Conservation (phyloP, 2,888 invertebrate species). For the Amphimallon solstitiale region DNA sequence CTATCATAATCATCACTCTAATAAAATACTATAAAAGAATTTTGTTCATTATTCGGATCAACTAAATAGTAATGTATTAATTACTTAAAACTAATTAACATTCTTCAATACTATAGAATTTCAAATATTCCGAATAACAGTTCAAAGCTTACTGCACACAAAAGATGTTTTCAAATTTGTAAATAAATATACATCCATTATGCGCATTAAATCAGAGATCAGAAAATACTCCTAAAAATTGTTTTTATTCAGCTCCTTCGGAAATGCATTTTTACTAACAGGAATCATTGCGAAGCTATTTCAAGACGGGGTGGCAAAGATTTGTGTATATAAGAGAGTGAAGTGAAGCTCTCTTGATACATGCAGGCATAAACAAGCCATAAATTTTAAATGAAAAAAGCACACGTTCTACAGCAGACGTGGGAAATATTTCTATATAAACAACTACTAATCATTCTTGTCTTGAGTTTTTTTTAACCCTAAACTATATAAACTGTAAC, state of each 20-base stretch:
- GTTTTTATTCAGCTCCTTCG: not conserved
- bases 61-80: too few species aligned
- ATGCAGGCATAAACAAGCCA: constrained; percentile 36
- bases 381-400: constrained; percentile 36
- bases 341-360: constrained; percentile 37
- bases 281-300: constrained; percentile 9
- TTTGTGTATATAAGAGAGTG: constrained; percentile 32
- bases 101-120: too few species aligned
- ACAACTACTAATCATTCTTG: constrained; percentile 40
- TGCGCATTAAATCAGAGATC: not conserved
- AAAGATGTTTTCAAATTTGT: too few species aligned
- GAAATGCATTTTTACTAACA: constrained; percentile 14
- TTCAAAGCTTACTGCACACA: too few species aligned
- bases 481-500: too few species aligned
- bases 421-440: constrained; percentile 39
- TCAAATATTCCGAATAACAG: too few species aligned
- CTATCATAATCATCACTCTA: too few species aligned
- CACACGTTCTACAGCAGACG: constrained; percentile 20
- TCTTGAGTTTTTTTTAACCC: constrained; percentile 1
- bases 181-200: too few species aligned
- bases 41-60: too few species aligned
- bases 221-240: constrained; percentile 3
- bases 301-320: constrained; percentile 22
- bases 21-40: too few species aligned
- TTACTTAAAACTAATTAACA: too few species aligned